phyloP scores from a whole-genome alignment of 2,888 invertebrate genomes.

The Lycocerus yunnanus region DNA sequence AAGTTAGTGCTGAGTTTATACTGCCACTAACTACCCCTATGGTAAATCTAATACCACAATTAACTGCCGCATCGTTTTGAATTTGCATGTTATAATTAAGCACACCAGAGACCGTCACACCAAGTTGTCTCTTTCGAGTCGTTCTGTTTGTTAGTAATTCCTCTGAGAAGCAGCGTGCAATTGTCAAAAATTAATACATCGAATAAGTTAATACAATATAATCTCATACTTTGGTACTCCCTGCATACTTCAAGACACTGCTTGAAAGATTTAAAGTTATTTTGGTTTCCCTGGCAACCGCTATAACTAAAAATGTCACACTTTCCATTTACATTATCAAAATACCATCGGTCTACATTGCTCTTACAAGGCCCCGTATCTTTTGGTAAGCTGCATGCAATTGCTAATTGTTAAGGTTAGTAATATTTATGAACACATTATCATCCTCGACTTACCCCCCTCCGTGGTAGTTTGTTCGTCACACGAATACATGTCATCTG shows the following conservation, averaged over 20 bases:
- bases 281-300: conserved; percentile 87
- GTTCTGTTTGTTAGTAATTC: conserved; percentile 52
- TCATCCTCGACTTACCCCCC: conserved; percentile 22
- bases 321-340: conserved; percentile 67
- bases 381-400: conserved; percentile 63
- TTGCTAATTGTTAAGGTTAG: conserved; percentile 21
- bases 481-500: conserved; percentile 50
- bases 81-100: conserved; percentile 43
- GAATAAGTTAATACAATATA: not conserved
- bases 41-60: conserved; percentile 28
- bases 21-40: not conserved
- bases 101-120: conserved; percentile 50
- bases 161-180: conserved; percentile 43
- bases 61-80: conserved; percentile 41
- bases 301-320: conserved; percentile 87
- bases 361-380: conserved; percentile 78
- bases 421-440: not conserved
- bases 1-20: not conserved
- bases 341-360: conserved; percentile 83
- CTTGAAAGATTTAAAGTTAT: conserved; percentile 79
- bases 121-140: conserved; percentile 47
- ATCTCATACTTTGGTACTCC: conserved; percentile 57
- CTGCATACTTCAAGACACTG: conserved; percentile 71
- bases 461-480: conserved; percentile 35
- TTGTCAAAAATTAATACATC: not conserved